phyloP scores from a whole-genome alignment of 2,113 vertebrate species.

The Oreotrochilus melanogaster region DNA sequence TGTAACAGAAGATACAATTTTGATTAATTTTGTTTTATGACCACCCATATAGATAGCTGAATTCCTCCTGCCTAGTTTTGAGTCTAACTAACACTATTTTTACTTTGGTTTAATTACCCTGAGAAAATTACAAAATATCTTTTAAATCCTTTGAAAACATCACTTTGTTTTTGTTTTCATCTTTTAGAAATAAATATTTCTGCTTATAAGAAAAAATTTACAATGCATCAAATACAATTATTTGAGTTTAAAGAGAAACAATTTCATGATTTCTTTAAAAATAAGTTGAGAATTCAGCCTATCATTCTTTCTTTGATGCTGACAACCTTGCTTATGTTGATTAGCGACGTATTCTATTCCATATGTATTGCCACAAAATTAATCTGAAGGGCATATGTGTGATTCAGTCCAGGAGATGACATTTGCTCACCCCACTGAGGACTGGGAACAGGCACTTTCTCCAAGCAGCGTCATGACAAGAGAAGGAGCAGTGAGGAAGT shows the following conservation, averaged over 20 bases:
- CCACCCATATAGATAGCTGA: not conserved
- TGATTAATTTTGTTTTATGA: not conserved
- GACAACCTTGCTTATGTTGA: not conserved
- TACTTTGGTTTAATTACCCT: not conserved
- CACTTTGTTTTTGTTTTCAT: not conserved
- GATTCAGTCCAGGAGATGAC: not conserved
- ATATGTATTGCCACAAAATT: accelerated
- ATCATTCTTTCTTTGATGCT: not conserved
- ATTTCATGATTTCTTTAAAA: not conserved
- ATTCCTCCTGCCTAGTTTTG: not conserved
- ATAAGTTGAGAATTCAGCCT: not conserved
- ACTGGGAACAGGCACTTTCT: not conserved
- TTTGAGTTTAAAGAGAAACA: not conserved
- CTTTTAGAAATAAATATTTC: not conserved
- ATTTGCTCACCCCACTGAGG: not conserved
- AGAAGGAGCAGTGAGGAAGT: not conserved
- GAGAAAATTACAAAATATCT: not conserved
- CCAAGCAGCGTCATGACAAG: not conserved
- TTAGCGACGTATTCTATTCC: not conserved
- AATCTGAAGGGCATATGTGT: not conserved
- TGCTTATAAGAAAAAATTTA: not conserved
- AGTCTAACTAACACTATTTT: not conserved
- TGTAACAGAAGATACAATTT: not conserved
- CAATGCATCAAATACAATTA: not conserved
- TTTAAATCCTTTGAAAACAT: not conserved